Conservation (phyloP, 2,797 vertebrate species). For the Pygocentrus nattereri region DNA sequence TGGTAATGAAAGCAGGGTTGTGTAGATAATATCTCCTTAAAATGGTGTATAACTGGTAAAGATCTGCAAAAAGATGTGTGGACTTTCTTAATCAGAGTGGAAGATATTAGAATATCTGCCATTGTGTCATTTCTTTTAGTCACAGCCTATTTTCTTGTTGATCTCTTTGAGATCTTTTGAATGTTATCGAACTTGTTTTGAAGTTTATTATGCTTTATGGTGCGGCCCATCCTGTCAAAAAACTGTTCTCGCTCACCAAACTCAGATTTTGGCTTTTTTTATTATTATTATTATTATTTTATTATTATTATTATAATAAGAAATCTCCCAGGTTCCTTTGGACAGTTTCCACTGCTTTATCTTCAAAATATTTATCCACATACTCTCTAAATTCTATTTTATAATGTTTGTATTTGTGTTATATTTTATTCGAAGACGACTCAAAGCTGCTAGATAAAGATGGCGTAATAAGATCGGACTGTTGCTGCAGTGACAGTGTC, state of each 20-base stretch:
- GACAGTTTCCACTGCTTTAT: slow-evolving; percentile 56
- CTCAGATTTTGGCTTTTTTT: slow-evolving; percentile 37
- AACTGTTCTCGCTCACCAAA: slow-evolving; percentile 49
- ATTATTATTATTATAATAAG: slow-evolving; percentile 34
- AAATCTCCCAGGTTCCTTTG: slow-evolving; percentile 49
- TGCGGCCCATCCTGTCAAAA: slow-evolving; percentile 60
- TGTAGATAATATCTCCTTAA: slow-evolving; percentile 21
- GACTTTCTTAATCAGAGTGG: slow-evolving; percentile 55
- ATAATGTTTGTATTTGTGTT: slow-evolving; percentile 72
- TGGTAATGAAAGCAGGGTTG: slow-evolving; percentile 45
- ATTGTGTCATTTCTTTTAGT: slow-evolving; percentile 54
- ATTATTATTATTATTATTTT: slow-evolving; percentile 43
- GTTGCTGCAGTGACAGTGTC: slow-evolving; percentile 85
- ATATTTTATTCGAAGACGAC: slow-evolving; percentile 83
- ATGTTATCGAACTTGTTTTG: slow-evolving; percentile 90
- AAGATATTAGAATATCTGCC: slow-evolving; percentile 58
- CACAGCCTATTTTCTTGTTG: slow-evolving; percentile 72
- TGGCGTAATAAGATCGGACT: slow-evolving; percentile 74
- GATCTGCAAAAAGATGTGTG: slow-evolving; percentile 41
- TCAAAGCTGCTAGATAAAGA: slow-evolving; percentile 85
- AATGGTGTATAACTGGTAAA: slow-evolving; percentile 21
- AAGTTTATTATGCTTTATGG: slow-evolving; percentile 83
- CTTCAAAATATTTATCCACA: slow-evolving; percentile 33
- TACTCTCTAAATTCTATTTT: slow-evolving; percentile 66
- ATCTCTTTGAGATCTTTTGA: slow-evolving; percentile 88